These are phyloP conservation scores for Coronaproctus castanopsis DNA, from an alignment of 2,888 invertebrate genomes.

Conservation along the genomic window DNA sequence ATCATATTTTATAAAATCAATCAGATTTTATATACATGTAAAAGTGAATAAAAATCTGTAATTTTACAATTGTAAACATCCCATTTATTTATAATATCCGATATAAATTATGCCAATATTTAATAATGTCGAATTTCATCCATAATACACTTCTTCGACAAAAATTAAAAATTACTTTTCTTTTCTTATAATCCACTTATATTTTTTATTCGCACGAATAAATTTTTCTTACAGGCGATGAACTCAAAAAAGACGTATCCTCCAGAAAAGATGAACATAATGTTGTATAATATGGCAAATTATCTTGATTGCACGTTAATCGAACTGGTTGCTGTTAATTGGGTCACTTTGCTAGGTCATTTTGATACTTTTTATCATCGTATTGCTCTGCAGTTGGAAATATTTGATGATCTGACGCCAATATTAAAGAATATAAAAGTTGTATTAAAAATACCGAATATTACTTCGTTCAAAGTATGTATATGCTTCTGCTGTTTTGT, in stretches of 20 bases:
- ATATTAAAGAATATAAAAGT: constrained; percentile 56
- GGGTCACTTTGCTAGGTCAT: constrained; percentile 63
- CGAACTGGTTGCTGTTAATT: constrained; percentile 53
- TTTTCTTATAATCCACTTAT: no score
- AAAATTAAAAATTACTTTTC: no score
- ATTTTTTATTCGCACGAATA: no score
- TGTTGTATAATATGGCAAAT: constrained; percentile 75
- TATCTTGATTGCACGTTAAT: constrained; percentile 87
- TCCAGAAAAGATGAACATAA: constrained; percentile 46
- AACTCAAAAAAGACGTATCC: constrained; percentile 58
- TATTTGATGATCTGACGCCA: constrained; percentile 47
- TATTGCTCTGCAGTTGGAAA: constrained; percentile 45
- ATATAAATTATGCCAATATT: no score
- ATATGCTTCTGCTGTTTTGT: no score
- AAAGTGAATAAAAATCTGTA: no score
- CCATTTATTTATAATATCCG: no score
- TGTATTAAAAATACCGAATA: constrained; percentile 63
- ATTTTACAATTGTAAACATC: no score
- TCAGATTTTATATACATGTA: no score
- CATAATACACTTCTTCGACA: no score
- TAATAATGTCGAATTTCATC: no score
- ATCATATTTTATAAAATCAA: no score
- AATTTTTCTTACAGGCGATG: constrained; percentile 43
- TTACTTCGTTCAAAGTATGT: constrained; percentile 53
- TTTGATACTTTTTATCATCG: constrained; percentile 71